Percentiles rank a stretch among this genome's conserved stretches.
These are phyloP conservation scores for Dicaeum eximium DNA, from an alignment of 2,113 vertebrate genomes.

Conservation along the genomic window DNA sequence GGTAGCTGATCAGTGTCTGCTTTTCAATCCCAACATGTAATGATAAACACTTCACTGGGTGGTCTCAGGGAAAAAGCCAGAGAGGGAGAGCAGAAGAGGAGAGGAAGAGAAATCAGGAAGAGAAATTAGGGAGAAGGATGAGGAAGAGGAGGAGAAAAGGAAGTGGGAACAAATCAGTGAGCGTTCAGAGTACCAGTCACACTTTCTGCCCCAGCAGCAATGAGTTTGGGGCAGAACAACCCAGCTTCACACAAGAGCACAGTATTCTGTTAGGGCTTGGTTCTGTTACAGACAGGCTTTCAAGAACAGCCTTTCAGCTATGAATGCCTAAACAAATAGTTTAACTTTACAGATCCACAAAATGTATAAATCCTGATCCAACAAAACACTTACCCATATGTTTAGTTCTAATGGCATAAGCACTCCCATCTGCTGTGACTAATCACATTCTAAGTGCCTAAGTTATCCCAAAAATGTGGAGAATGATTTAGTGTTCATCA, in stretches of 20 bases:
- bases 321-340: background rate
- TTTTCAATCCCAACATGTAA: background rate
- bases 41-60: background rate
- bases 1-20: background rate
- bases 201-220: background rate
- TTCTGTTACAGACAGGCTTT: background rate
- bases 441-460: background rate
- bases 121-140: background rate
- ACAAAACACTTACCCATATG: slow-evolving; percentile 25
- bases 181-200: background rate
- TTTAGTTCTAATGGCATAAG: slow-evolving; percentile 30
- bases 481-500: background rate
- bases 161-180: background rate
- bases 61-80: background rate
- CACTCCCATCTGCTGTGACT: slow-evolving; percentile 24
- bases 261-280: background rate
- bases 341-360: background rate
- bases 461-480: background rate
- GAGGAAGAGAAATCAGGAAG: background rate
- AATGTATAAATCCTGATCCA: background rate
- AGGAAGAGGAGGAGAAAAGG: background rate
- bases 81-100: background rate
- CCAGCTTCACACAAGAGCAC: background rate
- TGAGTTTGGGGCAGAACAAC: background rate
- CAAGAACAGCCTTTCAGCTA: background rate